phyloP scores from a whole-genome alignment of 2,888 invertebrate genomes.

The Amblyjoppa proteus region DNA sequence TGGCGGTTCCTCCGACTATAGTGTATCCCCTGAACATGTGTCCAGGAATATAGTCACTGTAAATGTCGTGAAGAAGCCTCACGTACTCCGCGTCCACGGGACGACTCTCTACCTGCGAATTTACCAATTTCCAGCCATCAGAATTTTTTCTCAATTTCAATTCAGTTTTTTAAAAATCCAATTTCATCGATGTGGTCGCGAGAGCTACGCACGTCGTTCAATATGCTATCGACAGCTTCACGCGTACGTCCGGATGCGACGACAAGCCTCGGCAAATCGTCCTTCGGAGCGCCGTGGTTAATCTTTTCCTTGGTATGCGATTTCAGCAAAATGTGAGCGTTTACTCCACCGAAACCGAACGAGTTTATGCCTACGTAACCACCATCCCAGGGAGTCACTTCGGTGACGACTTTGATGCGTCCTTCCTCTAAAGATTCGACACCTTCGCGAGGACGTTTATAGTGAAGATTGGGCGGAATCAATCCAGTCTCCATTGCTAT shows the following conservation, averaged over 20 bases:
- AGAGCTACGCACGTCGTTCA: slow-evolving; percentile 86
- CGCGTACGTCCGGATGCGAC: slow-evolving; percentile 93
- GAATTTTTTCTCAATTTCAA: no score
- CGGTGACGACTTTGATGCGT: slow-evolving; percentile 90
- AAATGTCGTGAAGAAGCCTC: no score
- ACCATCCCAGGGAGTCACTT: slow-evolving; percentile 89
- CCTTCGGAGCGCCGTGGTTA: slow-evolving; percentile 88
- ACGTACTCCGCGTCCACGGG: no score
- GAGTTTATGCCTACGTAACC: slow-evolving; percentile 93
- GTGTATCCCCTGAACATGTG: no score
- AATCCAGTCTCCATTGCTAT: slow-evolving; percentile 92
- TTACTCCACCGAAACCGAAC: slow-evolving; percentile 97
- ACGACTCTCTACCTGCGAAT: no score
- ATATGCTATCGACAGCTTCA: slow-evolving; percentile 89
- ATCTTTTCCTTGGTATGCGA: slow-evolving; percentile 88
- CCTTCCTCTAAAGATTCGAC: slow-evolving; percentile 88
- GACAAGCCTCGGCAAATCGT: slow-evolving; percentile 90
- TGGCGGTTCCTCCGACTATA: no score
- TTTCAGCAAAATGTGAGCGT: slow-evolving; percentile 90
- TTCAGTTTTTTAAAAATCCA: no score
- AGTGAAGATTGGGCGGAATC: slow-evolving; percentile 96
- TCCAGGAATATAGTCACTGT: no score
- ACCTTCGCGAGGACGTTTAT: slow-evolving; percentile 87
- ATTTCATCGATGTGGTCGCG: neutral
- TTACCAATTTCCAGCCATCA: no score